Evolutionary conservation across 2,888 invertebrate genomes (phyloP).

Genomic region (Poecilus cupreus): DNA sequence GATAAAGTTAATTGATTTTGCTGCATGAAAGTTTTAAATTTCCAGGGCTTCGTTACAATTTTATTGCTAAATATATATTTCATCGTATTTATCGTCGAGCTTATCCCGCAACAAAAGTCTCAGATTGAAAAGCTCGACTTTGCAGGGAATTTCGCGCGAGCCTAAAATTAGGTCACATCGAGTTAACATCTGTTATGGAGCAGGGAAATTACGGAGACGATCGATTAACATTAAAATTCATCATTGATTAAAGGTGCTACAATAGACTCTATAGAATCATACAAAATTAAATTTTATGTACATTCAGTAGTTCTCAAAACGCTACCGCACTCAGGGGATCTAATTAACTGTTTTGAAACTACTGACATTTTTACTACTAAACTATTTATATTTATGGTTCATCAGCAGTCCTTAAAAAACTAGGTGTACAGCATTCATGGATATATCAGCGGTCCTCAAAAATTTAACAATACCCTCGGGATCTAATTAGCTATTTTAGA

Average conservation of each 20-base stretch:
- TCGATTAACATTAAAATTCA: slow-evolving; percentile 50
- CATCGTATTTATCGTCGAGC: not conserved
- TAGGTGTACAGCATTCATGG: not conserved
- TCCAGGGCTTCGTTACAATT: not conserved
- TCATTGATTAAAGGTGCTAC: slow-evolving; percentile 42
- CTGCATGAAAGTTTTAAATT: not conserved
- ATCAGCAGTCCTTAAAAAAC: not conserved
- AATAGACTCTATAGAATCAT: slow-evolving; percentile 23
- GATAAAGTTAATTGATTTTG: not conserved
- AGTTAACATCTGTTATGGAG: slow-evolving; percentile 26
- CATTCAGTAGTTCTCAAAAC: slow-evolving; percentile 3
- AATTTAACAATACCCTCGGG: not conserved
- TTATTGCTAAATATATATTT: not conserved
- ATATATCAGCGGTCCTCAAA: not conserved
- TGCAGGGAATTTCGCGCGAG: not conserved
- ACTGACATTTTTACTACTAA: not conserved
- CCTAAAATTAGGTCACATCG: slow-evolving; percentile 38
- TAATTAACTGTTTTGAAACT: not conserved
- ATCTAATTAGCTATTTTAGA: no score
- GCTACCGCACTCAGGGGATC: not conserved
- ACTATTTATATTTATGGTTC: not conserved
- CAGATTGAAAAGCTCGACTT: not conserved
- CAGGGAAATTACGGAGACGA: not conserved
- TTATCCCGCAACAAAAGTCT: not conserved
- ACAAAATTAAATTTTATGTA: slow-evolving; percentile 44